A percentile compares a stretch with the other conserved stretches of the same genome.
Conservation (phyloP, 2,113 vertebrate genomes). For the Nothocercus julius region DNA sequence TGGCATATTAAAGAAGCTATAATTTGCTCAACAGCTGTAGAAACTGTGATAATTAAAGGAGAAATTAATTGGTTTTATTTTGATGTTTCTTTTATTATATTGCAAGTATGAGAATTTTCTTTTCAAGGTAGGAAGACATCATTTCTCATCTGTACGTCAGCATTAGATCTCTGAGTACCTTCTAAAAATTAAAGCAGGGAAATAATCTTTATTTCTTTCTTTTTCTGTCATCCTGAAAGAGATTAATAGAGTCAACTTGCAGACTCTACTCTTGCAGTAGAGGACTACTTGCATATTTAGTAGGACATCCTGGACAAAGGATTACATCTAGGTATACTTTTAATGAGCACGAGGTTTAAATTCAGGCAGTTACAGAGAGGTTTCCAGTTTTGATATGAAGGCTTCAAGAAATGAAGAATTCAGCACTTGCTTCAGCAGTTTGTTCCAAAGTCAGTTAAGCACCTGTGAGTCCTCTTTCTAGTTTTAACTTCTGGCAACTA, state of each 20-base stretch:
- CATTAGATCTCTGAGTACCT: background rate
- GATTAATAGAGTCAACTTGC: slow-evolving; percentile 48
- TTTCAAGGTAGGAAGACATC: background rate
- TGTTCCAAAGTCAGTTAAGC: background rate
- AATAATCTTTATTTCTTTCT: slow-evolving; percentile 52
- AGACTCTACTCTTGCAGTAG: too few relatives aligned
- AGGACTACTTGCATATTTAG: slow-evolving; percentile 35
- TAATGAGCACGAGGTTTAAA: slow-evolving; percentile 40
- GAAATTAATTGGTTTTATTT: slow-evolving; percentile 71
- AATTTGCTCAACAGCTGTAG: slow-evolving; percentile 72
- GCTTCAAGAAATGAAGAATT: slow-evolving; percentile 52
- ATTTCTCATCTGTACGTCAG: background rate
- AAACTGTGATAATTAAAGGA: slow-evolving; percentile 67
- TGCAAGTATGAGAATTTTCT: slow-evolving; percentile 22
- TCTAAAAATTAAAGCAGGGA: slow-evolving; percentile 43
- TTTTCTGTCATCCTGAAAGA: background rate
- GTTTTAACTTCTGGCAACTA: background rate
- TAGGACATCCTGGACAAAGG: slow-evolving; percentile 27
- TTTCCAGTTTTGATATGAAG: slow-evolving; percentile 35
- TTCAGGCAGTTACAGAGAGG: background rate
- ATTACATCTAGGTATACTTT: background rate
- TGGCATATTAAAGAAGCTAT: slow-evolving; percentile 67
- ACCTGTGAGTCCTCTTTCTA: background rate
- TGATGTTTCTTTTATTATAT: slow-evolving; percentile 56
- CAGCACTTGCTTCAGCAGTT: background rate